A percentile compares a stretch with the other conserved stretches of the same genome.
phyloP scores from a whole-genome alignment of 2,113 vertebrate species.

The Okapia johnstoni region DNA sequence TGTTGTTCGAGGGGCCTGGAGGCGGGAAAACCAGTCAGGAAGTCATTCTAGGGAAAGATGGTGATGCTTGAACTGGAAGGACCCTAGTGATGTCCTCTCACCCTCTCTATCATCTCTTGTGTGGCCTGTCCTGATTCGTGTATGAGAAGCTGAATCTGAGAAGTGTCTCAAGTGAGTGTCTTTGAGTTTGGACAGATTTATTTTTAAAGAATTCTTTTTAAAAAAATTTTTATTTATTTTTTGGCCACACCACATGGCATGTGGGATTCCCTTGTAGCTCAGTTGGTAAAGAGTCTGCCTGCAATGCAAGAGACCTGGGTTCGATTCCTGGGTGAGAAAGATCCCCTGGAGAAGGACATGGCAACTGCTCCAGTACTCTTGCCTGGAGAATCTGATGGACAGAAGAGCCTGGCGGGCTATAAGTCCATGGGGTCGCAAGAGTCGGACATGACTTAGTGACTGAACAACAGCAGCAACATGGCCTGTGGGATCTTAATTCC shows the following conservation, averaged over 20 bases:
- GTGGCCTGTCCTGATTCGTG: not conserved
- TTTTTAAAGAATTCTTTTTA: not conserved
- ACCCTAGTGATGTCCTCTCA: not conserved
- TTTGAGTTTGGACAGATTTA: not conserved
- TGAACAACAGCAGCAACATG: not conserved
- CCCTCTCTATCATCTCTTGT: no score
- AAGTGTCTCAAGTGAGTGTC: not conserved
- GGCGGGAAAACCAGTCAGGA: no score
- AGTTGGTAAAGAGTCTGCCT: not conserved
- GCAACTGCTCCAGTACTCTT: not conserved
- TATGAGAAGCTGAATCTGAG: not conserved
- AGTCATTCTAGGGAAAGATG: not conserved
- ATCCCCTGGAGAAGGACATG: not conserved
- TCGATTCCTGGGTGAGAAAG: not conserved
- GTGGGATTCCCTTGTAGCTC: not conserved
- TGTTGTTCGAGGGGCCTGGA: not conserved
- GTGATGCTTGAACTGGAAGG: not conserved
- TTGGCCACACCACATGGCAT: not conserved
- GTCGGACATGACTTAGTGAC: not conserved
- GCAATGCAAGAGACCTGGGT: not conserved
- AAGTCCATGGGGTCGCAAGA: not conserved
- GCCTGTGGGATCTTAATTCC: not conserved
- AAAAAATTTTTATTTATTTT: not conserved
- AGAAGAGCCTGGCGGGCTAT: not conserved
- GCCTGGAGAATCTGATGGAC: not conserved